Conservation (phyloP, 1,140 invertebrate species). For the Aphelinus certus region DNA sequence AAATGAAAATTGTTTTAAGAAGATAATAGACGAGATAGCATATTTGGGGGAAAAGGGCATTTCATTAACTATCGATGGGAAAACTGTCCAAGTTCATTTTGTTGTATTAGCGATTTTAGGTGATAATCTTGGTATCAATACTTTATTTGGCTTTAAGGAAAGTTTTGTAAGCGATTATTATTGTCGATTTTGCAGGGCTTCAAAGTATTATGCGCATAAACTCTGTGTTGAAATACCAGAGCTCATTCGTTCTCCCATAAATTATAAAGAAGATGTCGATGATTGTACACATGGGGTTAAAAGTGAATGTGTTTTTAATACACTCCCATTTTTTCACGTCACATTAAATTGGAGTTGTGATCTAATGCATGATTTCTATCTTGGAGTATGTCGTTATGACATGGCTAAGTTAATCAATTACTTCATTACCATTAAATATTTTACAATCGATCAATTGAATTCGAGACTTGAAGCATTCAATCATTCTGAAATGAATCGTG, state of each 20-base stretch:
- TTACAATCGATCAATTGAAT: conserved; percentile 37
- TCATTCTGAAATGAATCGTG: conserved; percentile 29
- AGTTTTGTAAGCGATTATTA: conserved; percentile 38
- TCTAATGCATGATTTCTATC: conserved; percentile 43
- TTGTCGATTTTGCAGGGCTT: conserved; percentile 46
- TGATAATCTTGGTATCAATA: conserved; percentile 41
- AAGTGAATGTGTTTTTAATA: conserved; percentile 44
- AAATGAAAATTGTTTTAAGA: conserved; percentile 38
- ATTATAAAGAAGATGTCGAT: conserved; percentile 40
- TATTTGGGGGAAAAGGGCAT: conserved; percentile 29
- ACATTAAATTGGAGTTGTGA: conserved; percentile 36
- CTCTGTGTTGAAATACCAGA: conserved; percentile 27
- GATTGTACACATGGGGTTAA: conserved; percentile 35
- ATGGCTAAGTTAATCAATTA: conserved; percentile 40
- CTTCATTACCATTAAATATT: conserved; percentile 31
- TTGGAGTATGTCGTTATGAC: conserved; percentile 41
- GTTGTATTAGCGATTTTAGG: conserved; percentile 39
- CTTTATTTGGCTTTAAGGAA: conserved; percentile 37
- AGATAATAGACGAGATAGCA: conserved; percentile 31
- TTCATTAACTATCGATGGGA: conserved; percentile 26
- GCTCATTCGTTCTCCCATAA: conserved; percentile 35
- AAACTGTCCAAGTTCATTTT: conserved; percentile 40
- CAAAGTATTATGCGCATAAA: conserved; percentile 31
- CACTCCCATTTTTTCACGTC: conserved; percentile 40
- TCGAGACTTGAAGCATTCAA: conserved; percentile 39